Conservation (phyloP, 1,140 invertebrate species). For the Bombus sylvicola region DNA sequence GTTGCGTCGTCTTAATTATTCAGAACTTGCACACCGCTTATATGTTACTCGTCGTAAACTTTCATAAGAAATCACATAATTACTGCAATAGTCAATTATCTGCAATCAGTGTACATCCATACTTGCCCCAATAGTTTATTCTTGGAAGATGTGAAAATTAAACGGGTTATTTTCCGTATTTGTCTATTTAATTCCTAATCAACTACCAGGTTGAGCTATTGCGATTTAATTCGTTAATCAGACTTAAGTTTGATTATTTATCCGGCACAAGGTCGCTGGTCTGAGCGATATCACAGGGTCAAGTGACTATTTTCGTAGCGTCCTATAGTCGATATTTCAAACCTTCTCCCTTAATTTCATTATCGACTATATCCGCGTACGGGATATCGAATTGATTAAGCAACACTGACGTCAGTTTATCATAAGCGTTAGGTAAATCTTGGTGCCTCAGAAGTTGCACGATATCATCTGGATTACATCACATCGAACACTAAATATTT, state of each 20-base stretch:
- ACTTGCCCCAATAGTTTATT: too few species aligned
- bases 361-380: background rate
- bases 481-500: background rate
- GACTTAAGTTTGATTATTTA: background rate
- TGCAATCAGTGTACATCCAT: too few species aligned
- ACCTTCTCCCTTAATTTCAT: background rate
- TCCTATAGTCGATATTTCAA: background rate
- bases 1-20: too few species aligned
- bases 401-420: background rate
- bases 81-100: too few species aligned
- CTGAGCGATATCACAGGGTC: background rate
- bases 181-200: background rate
- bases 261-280: background rate
- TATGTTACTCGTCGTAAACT: too few species aligned
- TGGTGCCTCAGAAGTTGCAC: background rate
- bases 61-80: too few species aligned
- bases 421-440: background rate
- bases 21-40: too few species aligned
- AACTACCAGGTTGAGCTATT: background rate
- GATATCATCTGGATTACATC: background rate
- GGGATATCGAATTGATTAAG: background rate
- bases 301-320: background rate
- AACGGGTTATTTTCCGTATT: background rate
- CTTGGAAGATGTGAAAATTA: background rate
- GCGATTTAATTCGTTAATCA: background rate